Percentiles rank a stretch among this genome's conserved stretches.
These are phyloP conservation scores for Eospalax fontanierii DNA, from an alignment of 2,797 vertebrate genomes.

Conservation along the genomic window DNA sequence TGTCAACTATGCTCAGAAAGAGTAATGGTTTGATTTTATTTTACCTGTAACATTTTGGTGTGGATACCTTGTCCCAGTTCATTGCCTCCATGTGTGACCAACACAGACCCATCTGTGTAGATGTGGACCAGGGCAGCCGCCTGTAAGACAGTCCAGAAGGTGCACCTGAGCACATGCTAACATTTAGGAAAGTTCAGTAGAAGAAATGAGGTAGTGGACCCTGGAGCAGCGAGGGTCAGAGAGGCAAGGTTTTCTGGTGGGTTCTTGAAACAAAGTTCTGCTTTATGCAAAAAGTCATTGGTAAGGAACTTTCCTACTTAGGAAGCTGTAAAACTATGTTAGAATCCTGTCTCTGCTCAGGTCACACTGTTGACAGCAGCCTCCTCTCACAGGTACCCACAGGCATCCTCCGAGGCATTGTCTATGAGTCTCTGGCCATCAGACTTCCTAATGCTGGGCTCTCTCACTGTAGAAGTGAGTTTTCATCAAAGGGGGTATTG, in stretches of 20 bases:
- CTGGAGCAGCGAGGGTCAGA: background rate
- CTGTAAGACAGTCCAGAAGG: slow-evolving; percentile 75
- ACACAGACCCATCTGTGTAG: slow-evolving; percentile 90
- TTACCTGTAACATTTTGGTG: slow-evolving; percentile 92
- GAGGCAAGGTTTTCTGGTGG: background rate
- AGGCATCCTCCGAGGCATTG: too few species aligned
- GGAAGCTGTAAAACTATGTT: background rate
- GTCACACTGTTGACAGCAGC: too few species aligned
- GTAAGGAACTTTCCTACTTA: background rate
- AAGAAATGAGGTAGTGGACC: background rate
- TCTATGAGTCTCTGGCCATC: too few species aligned
- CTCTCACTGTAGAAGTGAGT: too few species aligned
- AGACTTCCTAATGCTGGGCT: too few species aligned
- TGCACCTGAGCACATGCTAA: background rate
- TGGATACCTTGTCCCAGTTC: slow-evolving; percentile 91
- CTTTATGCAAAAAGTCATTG: background rate
- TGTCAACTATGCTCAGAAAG: background rate
- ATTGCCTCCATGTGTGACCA: slow-evolving; percentile 90
- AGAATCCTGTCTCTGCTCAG: too few species aligned
- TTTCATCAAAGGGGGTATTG: too few species aligned
- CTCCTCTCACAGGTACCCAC: too few species aligned
- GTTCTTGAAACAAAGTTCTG: background rate
- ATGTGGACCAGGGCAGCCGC: slow-evolving; percentile 90
- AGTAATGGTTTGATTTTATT: background rate
- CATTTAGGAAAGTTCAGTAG: background rate